These are phyloP conservation scores for Corvus moneduloides DNA, from an alignment of 2,113 vertebrate genomes.

Conservation along the genomic window DNA sequence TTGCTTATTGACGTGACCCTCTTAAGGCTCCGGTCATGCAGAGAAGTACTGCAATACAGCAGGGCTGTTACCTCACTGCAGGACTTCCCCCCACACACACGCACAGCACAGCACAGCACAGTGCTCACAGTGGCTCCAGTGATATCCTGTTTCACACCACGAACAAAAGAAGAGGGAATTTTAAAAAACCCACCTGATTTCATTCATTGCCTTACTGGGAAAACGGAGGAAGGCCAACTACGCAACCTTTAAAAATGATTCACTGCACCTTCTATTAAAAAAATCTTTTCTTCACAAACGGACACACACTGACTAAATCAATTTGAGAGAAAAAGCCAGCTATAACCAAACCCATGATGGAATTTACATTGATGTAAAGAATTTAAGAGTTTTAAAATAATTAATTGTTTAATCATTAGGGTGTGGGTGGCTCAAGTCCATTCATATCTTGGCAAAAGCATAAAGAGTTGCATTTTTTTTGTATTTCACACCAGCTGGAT, in stretches of 20 bases:
- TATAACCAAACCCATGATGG: background rate
- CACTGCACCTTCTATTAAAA: background rate
- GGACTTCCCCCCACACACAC: accelerated
- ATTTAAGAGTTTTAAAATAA: background rate
- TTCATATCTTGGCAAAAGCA: background rate
- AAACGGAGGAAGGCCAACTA: slow-evolving; percentile 60
- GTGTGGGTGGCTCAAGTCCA: background rate
- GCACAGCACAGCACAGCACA: background rate
- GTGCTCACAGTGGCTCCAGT: accelerated
- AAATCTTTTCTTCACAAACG: background rate
- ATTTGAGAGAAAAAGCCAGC: background rate
- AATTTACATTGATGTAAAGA: background rate
- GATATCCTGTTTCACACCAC: background rate
- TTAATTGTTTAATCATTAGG: background rate
- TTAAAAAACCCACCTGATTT: slow-evolving; percentile 1
- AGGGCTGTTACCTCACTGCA: background rate
- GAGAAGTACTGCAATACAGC: background rate
- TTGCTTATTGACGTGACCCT: background rate
- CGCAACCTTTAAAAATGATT: background rate
- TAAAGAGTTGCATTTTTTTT: background rate
- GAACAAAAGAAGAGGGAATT: slow-evolving; percentile 22
- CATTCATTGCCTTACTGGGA: slow-evolving; percentile 21
- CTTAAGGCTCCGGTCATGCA: background rate
- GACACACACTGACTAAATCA: background rate
- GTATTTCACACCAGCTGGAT: background rate